A percentile compares a stretch with the other conserved stretches of the same genome.
phyloP scores from a whole-genome alignment of 1,140 invertebrate genomes.

The Tetraneura akinire region DNA sequence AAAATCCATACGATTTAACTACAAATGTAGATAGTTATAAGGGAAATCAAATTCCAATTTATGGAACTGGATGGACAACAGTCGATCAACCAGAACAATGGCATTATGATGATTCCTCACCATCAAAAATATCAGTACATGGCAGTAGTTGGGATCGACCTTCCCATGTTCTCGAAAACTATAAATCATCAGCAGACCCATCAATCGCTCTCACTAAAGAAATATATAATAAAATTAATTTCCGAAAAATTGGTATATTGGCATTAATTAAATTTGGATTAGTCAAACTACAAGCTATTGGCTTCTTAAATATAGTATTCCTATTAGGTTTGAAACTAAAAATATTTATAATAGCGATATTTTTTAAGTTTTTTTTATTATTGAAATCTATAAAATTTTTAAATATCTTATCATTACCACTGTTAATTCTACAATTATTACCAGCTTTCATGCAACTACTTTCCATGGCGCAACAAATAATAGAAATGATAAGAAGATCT shows the following conservation, averaged over 20 bases:
- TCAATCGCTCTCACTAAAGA: background rate
- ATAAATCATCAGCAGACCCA: background rate
- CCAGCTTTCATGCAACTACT: background rate
- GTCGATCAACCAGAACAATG: background rate
- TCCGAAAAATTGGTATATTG: background rate
- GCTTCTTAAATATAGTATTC: background rate
- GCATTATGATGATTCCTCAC: background rate
- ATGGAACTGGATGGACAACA: background rate
- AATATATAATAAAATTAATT: background rate
- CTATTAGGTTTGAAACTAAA: background rate
- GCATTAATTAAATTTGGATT: background rate
- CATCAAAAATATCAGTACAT: background rate
- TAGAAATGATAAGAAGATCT: background rate
- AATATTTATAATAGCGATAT: background rate
- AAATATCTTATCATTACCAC: background rate
- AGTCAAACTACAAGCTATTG: background rate
- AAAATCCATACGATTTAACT: background rate
- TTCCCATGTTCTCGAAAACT: background rate
- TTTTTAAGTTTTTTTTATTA: background rate
- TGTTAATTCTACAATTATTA: slow-evolving; percentile 1
- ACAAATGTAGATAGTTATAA: background rate
- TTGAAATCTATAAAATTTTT: background rate
- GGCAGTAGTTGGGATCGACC: background rate
- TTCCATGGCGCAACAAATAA: background rate
- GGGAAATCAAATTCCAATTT: background rate